These are phyloP conservation scores for Stomatorhinus ivindoensis DNA, from an alignment of 2,113 vertebrate species.

Conservation along the genomic window DNA sequence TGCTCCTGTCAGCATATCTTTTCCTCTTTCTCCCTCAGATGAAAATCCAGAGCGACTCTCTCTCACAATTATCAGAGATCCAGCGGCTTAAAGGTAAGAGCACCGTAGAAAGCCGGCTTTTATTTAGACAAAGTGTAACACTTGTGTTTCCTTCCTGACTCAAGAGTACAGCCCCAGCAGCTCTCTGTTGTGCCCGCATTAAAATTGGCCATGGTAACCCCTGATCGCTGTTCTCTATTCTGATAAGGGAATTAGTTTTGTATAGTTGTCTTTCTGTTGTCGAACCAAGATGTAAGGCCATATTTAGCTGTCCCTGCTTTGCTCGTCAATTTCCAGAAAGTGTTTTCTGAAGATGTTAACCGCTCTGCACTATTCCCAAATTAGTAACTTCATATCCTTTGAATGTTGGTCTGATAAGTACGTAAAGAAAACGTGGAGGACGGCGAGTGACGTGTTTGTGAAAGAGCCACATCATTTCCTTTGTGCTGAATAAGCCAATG, in stretches of 20 bases:
- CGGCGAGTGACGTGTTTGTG: neutral
- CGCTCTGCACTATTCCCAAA: neutral
- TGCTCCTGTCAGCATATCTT: neutral
- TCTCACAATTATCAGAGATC: conserved; percentile 79
- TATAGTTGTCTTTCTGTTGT: neutral
- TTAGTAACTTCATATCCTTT: neutral
- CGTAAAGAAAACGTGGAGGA: neutral
- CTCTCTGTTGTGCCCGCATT: neutral
- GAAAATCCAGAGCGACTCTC: conserved; percentile 78
- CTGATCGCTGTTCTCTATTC: neutral
- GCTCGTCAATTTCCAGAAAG: neutral
- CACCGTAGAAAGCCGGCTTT: conserved; percentile 24
- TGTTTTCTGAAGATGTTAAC: neutral
- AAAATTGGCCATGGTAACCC: neutral
- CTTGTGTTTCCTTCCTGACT: neutral
- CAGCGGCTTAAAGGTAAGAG: conserved; percentile 81
- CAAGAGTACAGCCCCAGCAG: neutral
- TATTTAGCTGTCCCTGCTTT: neutral
- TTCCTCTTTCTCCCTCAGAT: conserved; percentile 56
- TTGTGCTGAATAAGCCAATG: neutral
- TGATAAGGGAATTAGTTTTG: neutral
- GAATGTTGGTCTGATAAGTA: neutral
- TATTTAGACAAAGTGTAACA: neutral
- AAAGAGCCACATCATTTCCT: neutral
- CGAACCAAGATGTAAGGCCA: neutral